Percentiles rank a stretch among this genome's conserved stretches.
Conservation (phyloP, 2,797 vertebrate genomes). For the Acrocephalus scirpaceus region DNA sequence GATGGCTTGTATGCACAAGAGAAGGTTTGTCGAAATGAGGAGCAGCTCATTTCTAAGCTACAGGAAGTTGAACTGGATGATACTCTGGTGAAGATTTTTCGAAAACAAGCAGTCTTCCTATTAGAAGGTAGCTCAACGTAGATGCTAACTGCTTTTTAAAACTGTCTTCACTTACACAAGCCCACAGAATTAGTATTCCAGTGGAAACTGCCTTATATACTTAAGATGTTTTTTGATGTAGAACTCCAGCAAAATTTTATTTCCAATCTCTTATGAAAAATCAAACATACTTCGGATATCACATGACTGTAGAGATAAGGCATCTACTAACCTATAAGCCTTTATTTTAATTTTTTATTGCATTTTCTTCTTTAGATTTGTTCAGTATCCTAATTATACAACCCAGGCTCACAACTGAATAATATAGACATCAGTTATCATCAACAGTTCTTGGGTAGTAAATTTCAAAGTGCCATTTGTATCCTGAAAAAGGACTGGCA, state of each 20-base stretch:
- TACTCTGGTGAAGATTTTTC: constrained; percentile 90
- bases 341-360: neutral
- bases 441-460: neutral
- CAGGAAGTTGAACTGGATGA: constrained; percentile 91
- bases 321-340: neutral
- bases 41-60: constrained; percentile 91
- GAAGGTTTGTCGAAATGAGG: constrained; percentile 94
- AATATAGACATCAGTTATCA: neutral
- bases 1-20: constrained; percentile 95
- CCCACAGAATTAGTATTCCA: neutral
- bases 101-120: constrained; percentile 89
- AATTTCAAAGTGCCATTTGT: neutral
- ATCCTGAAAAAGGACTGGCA: neutral
- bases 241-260: neutral
- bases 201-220: neutral
- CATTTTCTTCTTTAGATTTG: neutral
- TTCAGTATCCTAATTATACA: neutral
- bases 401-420: neutral
- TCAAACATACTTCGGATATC: neutral
- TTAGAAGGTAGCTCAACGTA: constrained; percentile 84
- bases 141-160: constrained; percentile 12
- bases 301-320: neutral
- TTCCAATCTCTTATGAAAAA: constrained; percentile 5
- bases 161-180: neutral
- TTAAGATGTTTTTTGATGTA: neutral